Base-by-base conservation (phyloP, 2,113 vertebrate genomes). In the Catharus fuscescens region DNA sequence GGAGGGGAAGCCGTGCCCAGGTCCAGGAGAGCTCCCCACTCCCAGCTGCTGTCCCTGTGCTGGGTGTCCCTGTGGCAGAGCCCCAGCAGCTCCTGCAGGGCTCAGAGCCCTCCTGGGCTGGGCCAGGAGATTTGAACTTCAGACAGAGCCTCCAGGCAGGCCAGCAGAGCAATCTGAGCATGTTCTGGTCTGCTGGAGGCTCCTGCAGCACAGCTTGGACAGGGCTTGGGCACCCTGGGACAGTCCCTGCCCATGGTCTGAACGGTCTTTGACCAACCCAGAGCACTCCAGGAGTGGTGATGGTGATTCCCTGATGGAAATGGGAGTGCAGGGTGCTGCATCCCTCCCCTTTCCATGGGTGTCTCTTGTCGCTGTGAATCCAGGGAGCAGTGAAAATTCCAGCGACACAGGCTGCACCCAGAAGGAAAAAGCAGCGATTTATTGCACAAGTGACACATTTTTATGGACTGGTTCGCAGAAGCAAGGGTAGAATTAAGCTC, bases 201-300 rank as follows among this genome's bases (percentile, higher is more conserved):
- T 26, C 53, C 62, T 83, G 19, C 56, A 31, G n/a, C 44, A 4
- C 2, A 42, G 50, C 32, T 2, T 15, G 48, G 64, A 2, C 3
- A 0, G n/a, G 54, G 47, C n/a, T 47, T 5, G 40, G n/a, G 16
- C 40, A 4, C 1, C n/a, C 36, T 6, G 29, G 40, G 10, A 1
- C 20, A 3, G 19, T 15, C 36, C 45, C 32, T 16, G 36, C 18
- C 34, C 47, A 12, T 11, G 59, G 74, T 26, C 6, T 2, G 5
- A 15, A 28, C 5, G 8, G 28, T 0, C 31, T 42, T 25, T 19
- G 13, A 31, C 24, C 65, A 21, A 1, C 20, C 34, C 66, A 31
- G 5, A 3, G 5, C 65, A 2, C 2, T 5, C 40, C 2, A 2
- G 0, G 73, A 4, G 0, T 1, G 59, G 0, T 0, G 57, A 8